phyloP scores from a whole-genome alignment of 2,888 invertebrate species.

The Stenichneumon culpator region DNA sequence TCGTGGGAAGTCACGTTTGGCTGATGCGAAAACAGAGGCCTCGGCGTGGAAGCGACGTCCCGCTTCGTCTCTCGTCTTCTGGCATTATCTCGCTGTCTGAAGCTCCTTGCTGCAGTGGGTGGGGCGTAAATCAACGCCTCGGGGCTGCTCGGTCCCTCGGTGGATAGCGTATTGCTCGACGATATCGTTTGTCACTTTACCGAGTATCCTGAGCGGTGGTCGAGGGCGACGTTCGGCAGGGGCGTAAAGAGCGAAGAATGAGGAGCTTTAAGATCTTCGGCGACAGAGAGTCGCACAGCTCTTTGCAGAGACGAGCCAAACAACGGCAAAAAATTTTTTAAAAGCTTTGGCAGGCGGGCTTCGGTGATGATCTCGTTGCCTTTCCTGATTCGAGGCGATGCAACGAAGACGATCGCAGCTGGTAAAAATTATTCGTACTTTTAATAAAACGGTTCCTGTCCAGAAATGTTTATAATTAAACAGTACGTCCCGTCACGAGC shows the following conservation, averaged over 20 bases:
- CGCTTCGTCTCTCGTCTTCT: conserved; percentile 24
- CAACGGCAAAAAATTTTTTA: too few relatives aligned
- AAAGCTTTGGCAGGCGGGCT: too few relatives aligned
- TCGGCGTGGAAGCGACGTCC: conserved; percentile 31
- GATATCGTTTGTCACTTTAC: conserved; percentile 29
- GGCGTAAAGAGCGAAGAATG: not conserved
- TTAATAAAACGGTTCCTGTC: too few relatives aligned
- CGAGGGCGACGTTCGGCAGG: not conserved
- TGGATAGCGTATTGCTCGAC: conserved; percentile 9
- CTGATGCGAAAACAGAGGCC: conserved; percentile 35
- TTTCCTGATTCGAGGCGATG: too few relatives aligned
- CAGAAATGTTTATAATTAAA: too few relatives aligned
- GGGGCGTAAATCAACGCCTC: conserved; percentile 58
- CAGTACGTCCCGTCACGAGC: too few relatives aligned
- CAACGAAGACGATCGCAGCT: too few relatives aligned
- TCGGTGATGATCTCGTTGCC: too few relatives aligned
- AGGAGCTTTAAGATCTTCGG: not conserved
- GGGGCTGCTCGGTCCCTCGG: conserved; percentile 24
- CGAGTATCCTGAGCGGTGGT: not conserved
- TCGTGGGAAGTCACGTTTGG: conserved; percentile 62
- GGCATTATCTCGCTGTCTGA: conserved; percentile 32
- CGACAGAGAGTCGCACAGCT: too few relatives aligned
- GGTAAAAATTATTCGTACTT: too few relatives aligned
- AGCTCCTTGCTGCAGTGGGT: conserved; percentile 37
- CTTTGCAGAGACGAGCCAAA: too few relatives aligned